These are phyloP conservation scores for Pollenia griseotomentosa DNA, from an alignment of 2,888 invertebrate genomes.

Conservation along the genomic window DNA sequence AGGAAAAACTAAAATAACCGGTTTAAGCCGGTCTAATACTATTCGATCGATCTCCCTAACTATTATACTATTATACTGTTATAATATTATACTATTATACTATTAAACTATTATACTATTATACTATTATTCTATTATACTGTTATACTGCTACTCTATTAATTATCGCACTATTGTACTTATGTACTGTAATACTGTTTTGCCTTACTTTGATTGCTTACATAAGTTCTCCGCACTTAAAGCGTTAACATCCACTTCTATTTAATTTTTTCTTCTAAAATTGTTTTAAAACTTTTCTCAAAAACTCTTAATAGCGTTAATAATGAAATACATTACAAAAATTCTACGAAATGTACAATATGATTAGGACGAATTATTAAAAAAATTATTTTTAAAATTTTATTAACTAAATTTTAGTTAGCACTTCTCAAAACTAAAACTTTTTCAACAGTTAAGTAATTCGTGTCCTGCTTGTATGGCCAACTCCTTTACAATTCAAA, in stretches of 20 bases:
- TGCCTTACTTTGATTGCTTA: background rate
- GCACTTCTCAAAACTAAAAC: background rate
- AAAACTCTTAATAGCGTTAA: slow-evolving; percentile 1
- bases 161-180: too few relatives aligned
- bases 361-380: too few relatives aligned
- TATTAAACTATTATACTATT: too few relatives aligned
- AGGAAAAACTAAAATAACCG: too few relatives aligned
- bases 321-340: slow-evolving; percentile 28
- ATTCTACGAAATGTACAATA: slow-evolving; percentile 4
- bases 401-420: background rate
- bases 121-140: too few relatives aligned
- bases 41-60: too few relatives aligned
- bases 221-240: background rate
- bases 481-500: background rate
- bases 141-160: too few relatives aligned
- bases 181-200: too few relatives aligned
- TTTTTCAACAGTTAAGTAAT: slow-evolving; percentile 7
- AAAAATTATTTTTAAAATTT: too few relatives aligned
- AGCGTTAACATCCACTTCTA: background rate
- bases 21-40: too few relatives aligned
- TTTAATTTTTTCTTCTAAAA: background rate
- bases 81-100: too few relatives aligned
- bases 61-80: too few relatives aligned
- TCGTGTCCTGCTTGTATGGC: background rate
- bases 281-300: background rate